Evolutionary conservation across 1,140 invertebrate genomes (phyloP).

Genomic region (Carcinoscorpius rotundicauda): DNA sequence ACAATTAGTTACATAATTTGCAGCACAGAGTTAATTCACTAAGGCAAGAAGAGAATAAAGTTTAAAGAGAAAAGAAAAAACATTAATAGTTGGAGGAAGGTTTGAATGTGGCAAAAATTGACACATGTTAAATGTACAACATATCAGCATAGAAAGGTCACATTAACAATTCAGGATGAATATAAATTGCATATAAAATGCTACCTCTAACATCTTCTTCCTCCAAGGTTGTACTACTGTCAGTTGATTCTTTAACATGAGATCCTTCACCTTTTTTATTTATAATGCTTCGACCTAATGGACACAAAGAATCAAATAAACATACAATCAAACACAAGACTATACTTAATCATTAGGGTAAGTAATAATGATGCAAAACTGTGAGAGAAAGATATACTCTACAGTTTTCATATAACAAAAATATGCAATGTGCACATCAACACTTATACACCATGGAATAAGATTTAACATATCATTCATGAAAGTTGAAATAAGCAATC

Average conservation of each 20-base stretch:
- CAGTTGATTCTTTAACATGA: constrained; percentile 88
- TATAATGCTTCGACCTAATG: constrained; percentile 64
- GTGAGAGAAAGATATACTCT: too few species aligned
- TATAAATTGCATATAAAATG: not conserved
- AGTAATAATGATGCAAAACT: too few species aligned
- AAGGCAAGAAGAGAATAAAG: not conserved
- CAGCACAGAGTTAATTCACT: too few species aligned
- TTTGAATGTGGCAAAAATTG: too few species aligned
- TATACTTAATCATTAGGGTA: not conserved
- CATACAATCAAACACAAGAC: not conserved
- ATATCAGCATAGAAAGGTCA: not conserved
- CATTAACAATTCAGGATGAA: too few species aligned
- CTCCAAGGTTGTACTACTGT: constrained; percentile 81
- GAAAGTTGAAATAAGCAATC: too few species aligned
- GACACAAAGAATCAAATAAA: not conserved
- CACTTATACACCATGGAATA: too few species aligned
- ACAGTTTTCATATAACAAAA: too few species aligned
- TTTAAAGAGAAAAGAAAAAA: not conserved
- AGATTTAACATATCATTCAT: not conserved
- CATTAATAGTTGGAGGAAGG: too few species aligned
- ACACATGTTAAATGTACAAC: not conserved
- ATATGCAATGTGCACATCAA: too few species aligned
- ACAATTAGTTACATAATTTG: too few species aligned
- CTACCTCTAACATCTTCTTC: constrained; percentile 60
- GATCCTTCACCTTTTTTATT: constrained; percentile 87